These are phyloP conservation scores for Strigamia maritima DNA, from an alignment of 2,888 invertebrate genomes.

Conservation along the genomic window DNA sequence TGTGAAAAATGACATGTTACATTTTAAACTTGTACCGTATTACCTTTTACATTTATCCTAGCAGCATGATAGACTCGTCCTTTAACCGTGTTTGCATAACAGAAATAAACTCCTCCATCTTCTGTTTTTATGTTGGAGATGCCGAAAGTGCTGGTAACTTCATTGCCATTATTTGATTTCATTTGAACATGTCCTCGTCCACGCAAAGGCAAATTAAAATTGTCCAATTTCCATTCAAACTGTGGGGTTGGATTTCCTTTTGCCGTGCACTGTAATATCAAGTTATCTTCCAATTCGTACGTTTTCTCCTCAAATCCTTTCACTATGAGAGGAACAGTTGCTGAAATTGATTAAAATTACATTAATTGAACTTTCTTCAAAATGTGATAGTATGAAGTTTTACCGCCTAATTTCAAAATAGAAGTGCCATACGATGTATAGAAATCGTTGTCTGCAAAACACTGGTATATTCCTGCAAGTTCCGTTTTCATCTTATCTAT, in stretches of 20 bases:
- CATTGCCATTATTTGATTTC: background rate
- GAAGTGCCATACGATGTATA: background rate
- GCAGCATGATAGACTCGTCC: background rate
- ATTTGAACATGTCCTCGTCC: background rate
- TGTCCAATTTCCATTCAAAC: constrained; percentile 1
- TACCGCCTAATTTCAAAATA: constrained; percentile 9
- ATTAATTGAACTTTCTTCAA: background rate
- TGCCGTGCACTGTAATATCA: background rate
- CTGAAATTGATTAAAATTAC: background rate
- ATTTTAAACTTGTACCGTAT: constrained; percentile 43
- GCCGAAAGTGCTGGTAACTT: background rate
- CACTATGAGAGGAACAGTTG: background rate
- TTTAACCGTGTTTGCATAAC: background rate
- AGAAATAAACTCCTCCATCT: constrained; percentile 9
- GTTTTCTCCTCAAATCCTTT: background rate
- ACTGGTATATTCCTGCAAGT: background rate
- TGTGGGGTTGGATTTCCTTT: constrained; percentile 22
- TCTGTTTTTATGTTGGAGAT: background rate
- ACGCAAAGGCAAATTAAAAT: background rate
- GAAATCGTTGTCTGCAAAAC: background rate
- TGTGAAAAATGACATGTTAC: constrained; percentile 48
- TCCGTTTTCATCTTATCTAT: background rate
- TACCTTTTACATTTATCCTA: constrained; percentile 4
- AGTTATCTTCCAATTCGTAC: background rate
- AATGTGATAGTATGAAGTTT: background rate